Evolutionary conservation across 2,113 vertebrate genomes (phyloP).

Genomic region (Plecturocebus donacophilus): DNA sequence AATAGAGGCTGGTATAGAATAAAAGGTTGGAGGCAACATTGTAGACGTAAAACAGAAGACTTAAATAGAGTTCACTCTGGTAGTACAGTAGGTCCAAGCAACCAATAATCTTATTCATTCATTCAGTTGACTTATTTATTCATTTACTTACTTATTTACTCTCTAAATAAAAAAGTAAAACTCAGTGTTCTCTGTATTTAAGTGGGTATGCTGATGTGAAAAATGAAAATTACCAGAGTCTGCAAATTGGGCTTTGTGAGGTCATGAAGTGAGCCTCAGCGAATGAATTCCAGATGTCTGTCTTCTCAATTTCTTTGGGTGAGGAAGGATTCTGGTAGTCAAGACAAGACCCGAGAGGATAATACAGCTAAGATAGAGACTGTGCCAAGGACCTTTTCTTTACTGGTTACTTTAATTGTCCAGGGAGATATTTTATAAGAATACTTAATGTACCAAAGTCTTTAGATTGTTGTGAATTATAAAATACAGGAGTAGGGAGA

Average conservation of each 20-base stretch:
- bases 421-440: not conserved
- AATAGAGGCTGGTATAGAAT: not conserved
- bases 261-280: not conserved
- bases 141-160: not conserved
- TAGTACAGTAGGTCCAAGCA: not conserved
- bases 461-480: not conserved
- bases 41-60: not conserved
- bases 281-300: conserved; percentile 26
- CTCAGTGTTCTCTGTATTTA: not conserved
- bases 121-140: not conserved
- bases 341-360: not conserved
- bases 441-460: not conserved
- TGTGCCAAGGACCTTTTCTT: not conserved
- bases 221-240: not conserved
- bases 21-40: not conserved
- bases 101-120: not conserved
- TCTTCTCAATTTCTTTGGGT: not conserved
- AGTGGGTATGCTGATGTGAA: not conserved
- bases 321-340: not conserved
- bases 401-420: not conserved
- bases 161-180: not conserved
- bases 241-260: not conserved
- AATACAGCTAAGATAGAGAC: not conserved
- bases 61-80: not conserved
- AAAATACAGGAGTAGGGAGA: not conserved